Conservation (phyloP, 2,797 vertebrate genomes). For the Spinibarbus caldwelli region DNA sequence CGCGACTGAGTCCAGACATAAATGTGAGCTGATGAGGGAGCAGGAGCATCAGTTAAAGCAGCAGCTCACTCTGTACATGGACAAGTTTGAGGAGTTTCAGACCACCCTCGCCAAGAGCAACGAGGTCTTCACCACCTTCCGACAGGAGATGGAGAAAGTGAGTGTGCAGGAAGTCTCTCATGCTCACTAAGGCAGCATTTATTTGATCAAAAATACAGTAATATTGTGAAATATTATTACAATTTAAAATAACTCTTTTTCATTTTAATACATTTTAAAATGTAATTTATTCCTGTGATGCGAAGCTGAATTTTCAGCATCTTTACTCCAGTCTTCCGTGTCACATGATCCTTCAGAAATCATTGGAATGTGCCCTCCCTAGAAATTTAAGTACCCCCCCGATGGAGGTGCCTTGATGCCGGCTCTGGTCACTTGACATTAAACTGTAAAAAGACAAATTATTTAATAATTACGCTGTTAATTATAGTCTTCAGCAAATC, state of each 20-base stretch:
- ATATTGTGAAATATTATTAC: not conserved
- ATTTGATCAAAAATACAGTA: not conserved
- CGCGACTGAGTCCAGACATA: slow-evolving; percentile 91
- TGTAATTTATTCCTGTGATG: not conserved
- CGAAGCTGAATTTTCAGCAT: not conserved
- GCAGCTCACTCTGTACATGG: slow-evolving; percentile 98
- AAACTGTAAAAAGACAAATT: not conserved
- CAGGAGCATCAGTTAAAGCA: slow-evolving; percentile 96
- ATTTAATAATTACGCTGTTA: not conserved
- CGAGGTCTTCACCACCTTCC: slow-evolving; percentile 97
- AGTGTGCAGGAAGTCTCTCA: slow-evolving; percentile 20
- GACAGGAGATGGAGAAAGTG: slow-evolving; percentile 99
- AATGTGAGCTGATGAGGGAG: slow-evolving; percentile 97
- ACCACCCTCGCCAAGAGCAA: slow-evolving; percentile 98
- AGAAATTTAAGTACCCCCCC: too few species aligned
- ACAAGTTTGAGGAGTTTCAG: slow-evolving; percentile 99
- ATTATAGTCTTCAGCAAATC: not conserved
- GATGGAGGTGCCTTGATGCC: too few species aligned
- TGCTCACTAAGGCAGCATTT: not conserved
- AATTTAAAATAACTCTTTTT: not conserved
- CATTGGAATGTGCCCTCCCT: too few species aligned
- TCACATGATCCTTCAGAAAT: not conserved
- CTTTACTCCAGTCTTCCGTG: not conserved
- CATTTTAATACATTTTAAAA: not conserved
- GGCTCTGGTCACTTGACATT: not conserved